phyloP scores from a whole-genome alignment of 2,888 invertebrate genomes.

The Liopterus haemorrhoidalis region DNA sequence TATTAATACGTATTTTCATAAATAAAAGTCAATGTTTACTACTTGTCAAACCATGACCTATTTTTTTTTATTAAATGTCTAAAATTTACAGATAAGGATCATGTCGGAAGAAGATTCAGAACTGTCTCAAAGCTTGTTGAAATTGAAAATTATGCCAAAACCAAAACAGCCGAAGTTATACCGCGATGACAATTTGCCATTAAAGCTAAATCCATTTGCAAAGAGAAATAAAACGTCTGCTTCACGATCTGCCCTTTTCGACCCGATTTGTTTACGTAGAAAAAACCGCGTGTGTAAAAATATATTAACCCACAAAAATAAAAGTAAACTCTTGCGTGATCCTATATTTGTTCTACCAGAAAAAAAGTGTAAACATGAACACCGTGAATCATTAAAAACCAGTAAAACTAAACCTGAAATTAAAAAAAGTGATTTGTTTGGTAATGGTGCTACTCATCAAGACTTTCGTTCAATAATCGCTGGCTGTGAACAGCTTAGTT shows the following conservation, averaged over 20 bases:
- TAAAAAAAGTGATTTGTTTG: slow-evolving; percentile 37
- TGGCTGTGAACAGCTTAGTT: slow-evolving; percentile 43
- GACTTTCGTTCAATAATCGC: slow-evolving; percentile 44
- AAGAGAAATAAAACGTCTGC: slow-evolving; percentile 29
- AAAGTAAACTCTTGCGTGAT: slow-evolving; percentile 51
- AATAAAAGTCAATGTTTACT: no score
- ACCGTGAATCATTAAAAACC: slow-evolving; percentile 10
- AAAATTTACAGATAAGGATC: no score
- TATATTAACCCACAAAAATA: slow-evolving; percentile 42
- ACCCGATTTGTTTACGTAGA: slow-evolving; percentile 39
- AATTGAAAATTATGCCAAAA: slow-evolving; percentile 40
- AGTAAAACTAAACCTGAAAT: slow-evolving; percentile 24
- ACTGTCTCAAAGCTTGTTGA: slow-evolving; percentile 40
- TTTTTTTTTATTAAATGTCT: no score
- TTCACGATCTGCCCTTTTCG: slow-evolving; percentile 42
- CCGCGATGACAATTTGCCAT: slow-evolving; percentile 23
- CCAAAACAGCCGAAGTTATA: slow-evolving; percentile 17
- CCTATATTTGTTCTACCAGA: slow-evolving; percentile 51
- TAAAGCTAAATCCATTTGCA: slow-evolving; percentile 26
- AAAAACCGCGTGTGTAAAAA: slow-evolving; percentile 34
- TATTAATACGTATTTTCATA: no score
- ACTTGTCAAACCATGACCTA: no score
- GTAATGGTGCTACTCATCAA: slow-evolving; percentile 37
- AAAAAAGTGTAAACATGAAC: slow-evolving; percentile 37
- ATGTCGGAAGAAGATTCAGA: slow-evolving; percentile 44